Percentiles rank a stretch among this genome's conserved stretches.
Conservation (phyloP, 2,797 vertebrate species). For the Cryptoprocta ferox region DNA sequence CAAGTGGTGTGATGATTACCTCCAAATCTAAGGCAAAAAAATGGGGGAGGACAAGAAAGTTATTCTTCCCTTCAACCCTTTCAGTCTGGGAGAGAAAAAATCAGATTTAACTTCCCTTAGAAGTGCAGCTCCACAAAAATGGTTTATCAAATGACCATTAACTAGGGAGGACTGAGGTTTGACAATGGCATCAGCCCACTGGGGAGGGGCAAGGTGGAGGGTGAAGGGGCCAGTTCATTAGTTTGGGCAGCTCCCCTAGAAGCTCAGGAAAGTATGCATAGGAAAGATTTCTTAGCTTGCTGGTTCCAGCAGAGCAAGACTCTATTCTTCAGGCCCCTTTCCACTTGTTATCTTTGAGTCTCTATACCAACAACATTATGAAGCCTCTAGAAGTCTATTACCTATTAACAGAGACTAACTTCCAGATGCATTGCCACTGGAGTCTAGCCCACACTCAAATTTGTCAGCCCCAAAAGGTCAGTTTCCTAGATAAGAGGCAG, state of each 20-base stretch:
- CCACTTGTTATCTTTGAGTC: not conserved
- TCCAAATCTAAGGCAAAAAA: slow-evolving; percentile 24
- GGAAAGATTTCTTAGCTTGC: slow-evolving; percentile 11
- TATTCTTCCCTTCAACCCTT: slow-evolving; percentile 24
- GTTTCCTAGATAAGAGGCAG: slow-evolving; percentile 5
- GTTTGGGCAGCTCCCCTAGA: not conserved
- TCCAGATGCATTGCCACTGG: not conserved
- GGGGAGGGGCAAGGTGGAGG: not conserved
- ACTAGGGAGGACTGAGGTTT: not conserved
- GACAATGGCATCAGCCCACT: not conserved
- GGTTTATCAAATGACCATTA: slow-evolving; percentile 22
- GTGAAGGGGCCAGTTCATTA: not conserved
- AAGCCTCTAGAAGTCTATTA: not conserved
- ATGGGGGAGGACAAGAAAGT: not conserved
- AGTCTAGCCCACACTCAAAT: not conserved
- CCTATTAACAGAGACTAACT: not conserved
- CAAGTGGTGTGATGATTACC: not conserved
- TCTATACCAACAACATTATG: not conserved
- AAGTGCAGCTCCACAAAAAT: not conserved
- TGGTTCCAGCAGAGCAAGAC: not conserved
- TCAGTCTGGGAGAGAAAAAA: slow-evolving; percentile 25
- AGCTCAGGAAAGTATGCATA: not conserved
- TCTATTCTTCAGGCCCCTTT: not conserved
- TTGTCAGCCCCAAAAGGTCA: not conserved
- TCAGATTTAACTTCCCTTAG: slow-evolving; percentile 6